Evolutionary conservation across 2,888 invertebrate species (phyloP).

Genomic region (Clistopyga incitator): DNA sequence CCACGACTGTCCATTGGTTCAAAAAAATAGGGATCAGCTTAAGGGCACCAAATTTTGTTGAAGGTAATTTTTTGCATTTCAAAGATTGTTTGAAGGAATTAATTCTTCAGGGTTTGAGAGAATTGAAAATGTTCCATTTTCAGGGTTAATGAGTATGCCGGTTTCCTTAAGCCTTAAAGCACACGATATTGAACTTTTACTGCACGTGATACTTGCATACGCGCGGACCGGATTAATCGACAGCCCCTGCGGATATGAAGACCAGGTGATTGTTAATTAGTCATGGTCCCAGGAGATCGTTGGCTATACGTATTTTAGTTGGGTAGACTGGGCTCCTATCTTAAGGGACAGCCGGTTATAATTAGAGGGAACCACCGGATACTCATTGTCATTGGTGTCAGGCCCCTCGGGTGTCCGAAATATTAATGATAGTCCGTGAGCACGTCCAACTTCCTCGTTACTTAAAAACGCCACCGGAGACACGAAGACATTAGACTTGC

Average conservation of each 20-base stretch:
- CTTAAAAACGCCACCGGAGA: neutral
- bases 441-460: slow-evolving; percentile 22
- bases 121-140: neutral
- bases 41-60: too few species aligned
- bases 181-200: neutral
- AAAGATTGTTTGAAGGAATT: too few species aligned
- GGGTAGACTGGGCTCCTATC: slow-evolving; percentile 18
- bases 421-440: slow-evolving; percentile 21
- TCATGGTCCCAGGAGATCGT: slow-evolving; percentile 9
- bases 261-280: slow-evolving; percentile 52
- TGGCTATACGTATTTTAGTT: slow-evolving; percentile 40
- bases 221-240: slow-evolving; percentile 12
- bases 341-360: slow-evolving; percentile 53
- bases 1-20: too few species aligned
- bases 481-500: slow-evolving; percentile 7
- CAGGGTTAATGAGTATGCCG: neutral
- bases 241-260: slow-evolving; percentile 12
- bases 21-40: too few species aligned
- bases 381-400: slow-evolving; percentile 24
- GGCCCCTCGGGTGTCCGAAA: slow-evolving; percentile 42
- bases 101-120: neutral
- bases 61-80: too few species aligned
- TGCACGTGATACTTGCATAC: neutral
- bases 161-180: neutral
- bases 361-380: slow-evolving; percentile 42